A percentile compares a stretch with the other conserved stretches of the same genome.
phyloP scores from a whole-genome alignment of 1,140 invertebrate species.

The Tetramorium parvispinum region DNA sequence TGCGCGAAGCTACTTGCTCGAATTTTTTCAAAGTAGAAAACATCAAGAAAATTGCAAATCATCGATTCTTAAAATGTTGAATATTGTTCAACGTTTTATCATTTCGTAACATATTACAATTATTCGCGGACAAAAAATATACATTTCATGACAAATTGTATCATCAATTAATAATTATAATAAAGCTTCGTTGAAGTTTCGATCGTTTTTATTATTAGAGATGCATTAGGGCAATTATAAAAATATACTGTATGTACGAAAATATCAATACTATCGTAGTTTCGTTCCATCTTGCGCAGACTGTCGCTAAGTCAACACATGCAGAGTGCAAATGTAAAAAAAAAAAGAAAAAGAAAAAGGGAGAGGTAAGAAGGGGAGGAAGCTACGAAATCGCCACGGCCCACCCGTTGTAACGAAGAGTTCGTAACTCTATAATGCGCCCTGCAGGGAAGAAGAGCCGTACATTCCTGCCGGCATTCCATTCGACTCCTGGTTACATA shows the following conservation, averaged over 20 bases:
- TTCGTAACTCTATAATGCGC: slow-evolving; percentile 76
- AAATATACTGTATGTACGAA: not conserved
- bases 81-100: not conserved
- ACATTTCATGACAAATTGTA: too few species aligned
- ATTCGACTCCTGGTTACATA: slow-evolving; percentile 68
- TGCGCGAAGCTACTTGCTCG: not conserved
- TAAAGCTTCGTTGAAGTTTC: not conserved
- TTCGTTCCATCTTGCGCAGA: not conserved
- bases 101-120: not conserved
- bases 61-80: not conserved
- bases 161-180: too few species aligned
- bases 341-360: slow-evolving; percentile 9
- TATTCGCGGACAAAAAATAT: not conserved
- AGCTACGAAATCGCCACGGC: slow-evolving; percentile 62
- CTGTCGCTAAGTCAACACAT: slow-evolving; percentile 50
- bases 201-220: too few species aligned
- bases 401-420: slow-evolving; percentile 73
- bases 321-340: slow-evolving; percentile 60
- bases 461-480: slow-evolving; percentile 74
- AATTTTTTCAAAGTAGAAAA: slow-evolving; percentile 11
- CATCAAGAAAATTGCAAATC: slow-evolving; percentile 4
- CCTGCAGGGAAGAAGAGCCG: slow-evolving; percentile 65
- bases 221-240: not conserved
- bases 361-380: not conserved
- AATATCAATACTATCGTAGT: not conserved